These are phyloP conservation scores for Laupala kohalensis DNA, from an alignment of 1,140 invertebrate genomes.

Conservation along the genomic window DNA sequence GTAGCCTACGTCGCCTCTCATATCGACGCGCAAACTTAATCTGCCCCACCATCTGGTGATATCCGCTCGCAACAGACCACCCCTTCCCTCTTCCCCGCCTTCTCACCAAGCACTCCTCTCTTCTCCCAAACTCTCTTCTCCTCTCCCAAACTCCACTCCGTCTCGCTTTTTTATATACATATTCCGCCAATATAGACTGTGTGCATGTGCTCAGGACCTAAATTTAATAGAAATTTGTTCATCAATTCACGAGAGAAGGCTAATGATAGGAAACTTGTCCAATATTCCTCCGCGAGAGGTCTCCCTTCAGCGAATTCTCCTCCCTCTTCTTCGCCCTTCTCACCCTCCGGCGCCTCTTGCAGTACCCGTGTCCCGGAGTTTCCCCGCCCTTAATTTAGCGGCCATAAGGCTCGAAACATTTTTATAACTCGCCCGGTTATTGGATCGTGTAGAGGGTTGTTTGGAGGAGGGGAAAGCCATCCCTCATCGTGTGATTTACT, in stretches of 20 bases:
- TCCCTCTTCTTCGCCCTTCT: neutral
- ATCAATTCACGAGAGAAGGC: constrained; percentile 11
- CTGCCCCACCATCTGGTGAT: neutral
- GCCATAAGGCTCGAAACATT: constrained; percentile 5
- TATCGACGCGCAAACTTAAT: constrained; percentile 7
- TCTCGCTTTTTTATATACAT: neutral
- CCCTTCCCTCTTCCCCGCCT: neutral
- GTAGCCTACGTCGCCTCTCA: neutral
- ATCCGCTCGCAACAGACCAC: neutral
- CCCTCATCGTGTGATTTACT: constrained; percentile 13
- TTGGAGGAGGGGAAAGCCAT: constrained; percentile 4
- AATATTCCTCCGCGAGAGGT: neutral
- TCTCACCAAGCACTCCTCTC: too few relatives aligned
- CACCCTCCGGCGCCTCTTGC: too few relatives aligned
- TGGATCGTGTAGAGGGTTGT: constrained; percentile 1
- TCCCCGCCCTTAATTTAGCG: constrained; percentile 11
- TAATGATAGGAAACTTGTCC: constrained; percentile 14
- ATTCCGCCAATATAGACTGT: constrained; percentile 2
- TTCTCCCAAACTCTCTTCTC: neutral
- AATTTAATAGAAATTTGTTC: constrained; percentile 15
- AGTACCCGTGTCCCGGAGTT: neutral
- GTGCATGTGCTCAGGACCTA: neutral
- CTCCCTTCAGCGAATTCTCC: neutral
- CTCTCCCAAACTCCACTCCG: neutral
- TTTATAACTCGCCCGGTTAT: constrained; percentile 11